Base-by-base conservation (phyloP, 2,888 invertebrate species). In the Philaethria dido region DNA sequence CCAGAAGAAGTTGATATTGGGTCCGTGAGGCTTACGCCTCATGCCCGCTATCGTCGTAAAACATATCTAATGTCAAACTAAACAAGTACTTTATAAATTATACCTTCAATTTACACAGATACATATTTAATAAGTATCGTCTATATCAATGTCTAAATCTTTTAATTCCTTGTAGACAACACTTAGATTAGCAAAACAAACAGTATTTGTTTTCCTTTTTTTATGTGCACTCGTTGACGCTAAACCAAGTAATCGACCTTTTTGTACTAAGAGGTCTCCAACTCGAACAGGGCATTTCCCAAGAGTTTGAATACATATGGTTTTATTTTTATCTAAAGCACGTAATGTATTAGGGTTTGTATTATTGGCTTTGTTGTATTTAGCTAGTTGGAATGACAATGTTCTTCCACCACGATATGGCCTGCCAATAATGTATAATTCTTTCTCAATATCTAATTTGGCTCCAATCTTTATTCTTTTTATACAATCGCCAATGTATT, bases 1-100 rank as follows among this genome's bases (percentile, higher is more conserved):
- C 88, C 89, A 0, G 88, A 88, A 69, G 89, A 88, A 72, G 80
- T 87, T 1, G 87, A 89, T 61, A 78, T 89, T 8, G 89, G 89
- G 3, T 72, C 80, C 8, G 75, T 88, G n/a, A 73, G 78, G 57
- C 69, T 81, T 6, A 72, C 80, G 13, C 68, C 73, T 2, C 78
- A 73, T 52, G 67, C 68, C 13, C 52, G 59, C 6, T 74, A 69
- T 61, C 78, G 78, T 3, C 73, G 74, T 2, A 73, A 71, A 36
- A 42, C 64, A 3, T 25, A 68, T 11, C 39, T 69, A 33, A 69
- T 60, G 50, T 69, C 65, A 57, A 61, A 59, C 39, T 20, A 42
- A 29, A 44, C 39, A 60, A 18, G 20, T 48, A 42, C 14, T 60
- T 18, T 29, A 25, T 44, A 25, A 44, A 55, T 55, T 20, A 14